Evolutionary conservation across 2,797 vertebrate species (phyloP).

Genomic region (Pseudochromis fuscus): DNA sequence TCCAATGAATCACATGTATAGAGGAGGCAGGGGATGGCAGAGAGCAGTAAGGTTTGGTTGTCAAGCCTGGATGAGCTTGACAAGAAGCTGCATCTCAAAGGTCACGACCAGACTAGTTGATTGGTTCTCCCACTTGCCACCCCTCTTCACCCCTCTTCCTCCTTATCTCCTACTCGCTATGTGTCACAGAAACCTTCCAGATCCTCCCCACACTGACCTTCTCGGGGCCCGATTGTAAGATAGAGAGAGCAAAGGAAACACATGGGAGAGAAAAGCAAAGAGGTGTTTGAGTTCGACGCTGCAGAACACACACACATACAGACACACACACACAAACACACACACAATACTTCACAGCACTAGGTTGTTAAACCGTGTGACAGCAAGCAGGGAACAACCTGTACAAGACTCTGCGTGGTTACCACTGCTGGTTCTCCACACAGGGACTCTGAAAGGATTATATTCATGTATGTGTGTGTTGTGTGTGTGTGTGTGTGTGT

Average conservation of each 20-base stretch:
- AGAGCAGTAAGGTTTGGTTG: slow-evolving; percentile 12
- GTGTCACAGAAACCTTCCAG: slow-evolving; percentile 33
- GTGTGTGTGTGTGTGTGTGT: slow-evolving; percentile 13
- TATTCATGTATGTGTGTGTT: background rate
- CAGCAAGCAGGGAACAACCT: slow-evolving; percentile 10
- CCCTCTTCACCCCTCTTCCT: slow-evolving; percentile 33
- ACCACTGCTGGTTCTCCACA: slow-evolving; percentile 2
- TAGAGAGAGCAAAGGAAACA: slow-evolving; percentile 4
- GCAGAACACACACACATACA: background rate
- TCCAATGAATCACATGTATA: background rate
- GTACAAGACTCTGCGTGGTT: background rate
- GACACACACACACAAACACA: background rate
- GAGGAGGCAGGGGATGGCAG: background rate
- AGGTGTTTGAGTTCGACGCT: slow-evolving; percentile 4
- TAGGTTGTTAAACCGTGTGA: slow-evolving; percentile 13
- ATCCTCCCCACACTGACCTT: slow-evolving; percentile 42
- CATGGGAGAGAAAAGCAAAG: background rate
- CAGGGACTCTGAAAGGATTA: slow-evolving; percentile 12
- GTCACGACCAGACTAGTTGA: slow-evolving; percentile 60
- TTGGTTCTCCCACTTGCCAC: slow-evolving; percentile 46
- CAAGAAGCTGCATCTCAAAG: slow-evolving; percentile 56
- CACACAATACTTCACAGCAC: background rate
- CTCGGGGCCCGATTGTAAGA: slow-evolving; percentile 33
- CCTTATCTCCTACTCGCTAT: slow-evolving; percentile 32
- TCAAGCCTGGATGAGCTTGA: slow-evolving; percentile 55